Conservation (phyloP, 2,888 invertebrate genomes). For the Kryphioiulus occultus region DNA sequence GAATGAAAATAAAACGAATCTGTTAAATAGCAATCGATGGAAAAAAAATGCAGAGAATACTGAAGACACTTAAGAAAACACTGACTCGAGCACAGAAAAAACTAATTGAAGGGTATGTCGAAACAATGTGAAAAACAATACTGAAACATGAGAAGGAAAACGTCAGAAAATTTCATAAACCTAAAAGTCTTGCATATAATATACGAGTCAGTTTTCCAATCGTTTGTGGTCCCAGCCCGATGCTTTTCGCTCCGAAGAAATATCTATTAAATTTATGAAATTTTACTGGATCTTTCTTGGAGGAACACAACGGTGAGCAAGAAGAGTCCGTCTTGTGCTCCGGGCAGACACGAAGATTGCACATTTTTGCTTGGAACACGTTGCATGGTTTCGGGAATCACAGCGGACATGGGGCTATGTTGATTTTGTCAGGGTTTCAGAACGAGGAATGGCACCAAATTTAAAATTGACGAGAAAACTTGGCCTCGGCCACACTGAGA, state of each 20-base stretch:
- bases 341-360: neutral
- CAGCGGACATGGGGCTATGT: neutral
- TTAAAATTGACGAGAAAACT: neutral
- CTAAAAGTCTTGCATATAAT: conserved; percentile 9
- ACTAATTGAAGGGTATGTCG: neutral
- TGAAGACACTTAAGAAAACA: conserved; percentile 19
- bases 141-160: conserved; percentile 8
- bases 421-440: neutral
- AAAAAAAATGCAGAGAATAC: neutral
- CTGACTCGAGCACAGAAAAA: neutral
- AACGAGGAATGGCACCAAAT: neutral
- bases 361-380: conserved; percentile 17
- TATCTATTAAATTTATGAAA: neutral
- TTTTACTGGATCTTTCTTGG: conserved; percentile 18
- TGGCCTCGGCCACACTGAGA: neutral
- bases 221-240: neutral
- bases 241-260: neutral
- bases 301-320: conserved; percentile 14
- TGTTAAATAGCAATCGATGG: conserved; percentile 18
- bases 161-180: conserved; percentile 10
- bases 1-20: conserved; percentile 8
- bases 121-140: neutral
- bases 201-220: neutral
- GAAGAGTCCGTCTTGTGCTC: neutral
- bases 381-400: neutral